A percentile compares a stretch with the other conserved stretches of the same genome.
These are phyloP conservation scores for Onychorhynchus coronatus DNA, from an alignment of 2,113 vertebrate genomes.

Conservation along the genomic window DNA sequence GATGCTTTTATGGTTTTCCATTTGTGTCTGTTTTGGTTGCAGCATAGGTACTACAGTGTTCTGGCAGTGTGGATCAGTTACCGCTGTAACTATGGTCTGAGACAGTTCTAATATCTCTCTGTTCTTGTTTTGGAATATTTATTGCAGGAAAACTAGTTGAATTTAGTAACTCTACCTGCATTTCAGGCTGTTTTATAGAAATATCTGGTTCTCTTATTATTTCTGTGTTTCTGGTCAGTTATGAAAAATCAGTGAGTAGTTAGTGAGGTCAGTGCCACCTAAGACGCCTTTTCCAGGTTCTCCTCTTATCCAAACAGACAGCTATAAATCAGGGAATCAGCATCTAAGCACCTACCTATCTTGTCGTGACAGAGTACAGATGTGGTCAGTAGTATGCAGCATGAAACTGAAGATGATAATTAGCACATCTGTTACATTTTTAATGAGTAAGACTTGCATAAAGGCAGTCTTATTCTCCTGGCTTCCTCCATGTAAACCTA, in stretches of 20 bases:
- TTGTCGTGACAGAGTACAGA: neutral
- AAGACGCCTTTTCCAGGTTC: neutral
- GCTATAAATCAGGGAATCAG: neutral
- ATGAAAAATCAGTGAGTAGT: neutral
- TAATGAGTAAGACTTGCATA: neutral
- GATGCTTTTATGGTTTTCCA: neutral
- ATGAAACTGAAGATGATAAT: neutral
- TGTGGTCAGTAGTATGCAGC: neutral
- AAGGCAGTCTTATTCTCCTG: neutral
- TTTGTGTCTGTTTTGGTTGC: neutral
- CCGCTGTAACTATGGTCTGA: neutral
- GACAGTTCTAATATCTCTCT: neutral
- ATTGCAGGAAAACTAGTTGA: neutral
- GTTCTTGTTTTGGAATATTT: neutral
- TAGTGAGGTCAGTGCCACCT: neutral
- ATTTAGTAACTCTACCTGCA: neutral
- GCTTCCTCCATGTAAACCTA: neutral
- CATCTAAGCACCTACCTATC: neutral
- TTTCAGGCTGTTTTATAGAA: neutral
- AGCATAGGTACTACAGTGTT: no score
- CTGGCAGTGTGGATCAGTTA: neutral
- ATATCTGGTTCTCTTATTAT: neutral
- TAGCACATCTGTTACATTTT: neutral
- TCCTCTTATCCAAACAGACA: neutral
- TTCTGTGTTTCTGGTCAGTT: neutral